Base-by-base conservation (phyloP, 2,888 invertebrate species). In the Cynaeus angustus region DNA sequence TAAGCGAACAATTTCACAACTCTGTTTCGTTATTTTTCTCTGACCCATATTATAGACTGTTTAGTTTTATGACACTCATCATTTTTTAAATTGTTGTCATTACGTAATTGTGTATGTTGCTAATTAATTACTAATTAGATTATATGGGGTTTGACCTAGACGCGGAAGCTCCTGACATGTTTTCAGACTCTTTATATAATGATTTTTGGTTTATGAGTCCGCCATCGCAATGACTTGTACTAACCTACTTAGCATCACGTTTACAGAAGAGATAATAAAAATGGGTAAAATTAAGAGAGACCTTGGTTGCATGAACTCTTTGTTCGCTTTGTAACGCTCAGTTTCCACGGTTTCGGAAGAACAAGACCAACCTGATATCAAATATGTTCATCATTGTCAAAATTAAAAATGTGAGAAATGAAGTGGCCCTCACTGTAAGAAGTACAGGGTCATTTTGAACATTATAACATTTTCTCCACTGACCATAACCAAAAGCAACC, bases 1-100 rank as follows among this genome's bases (percentile, higher is more conserved):
- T 58, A 64, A 69, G 56, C 61, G 52, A 53, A 66, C 59, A 67
- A 64, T 69, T 69, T 69, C 68, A 69, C 68, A 69, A 69, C 55
- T 48, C 33, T 61, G 52, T 45, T 52, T 26, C 33, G 59, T 50
- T 50, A 41, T 67, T 59, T 52, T 59, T 59, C 41, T 45, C 48
- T 69, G 64, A 50, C 62, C 64, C 50, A 68, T 64, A 67, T 59
- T 59, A 13, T 66, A 50, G 13, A 38, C 37, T 67, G 53, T 67
- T 59, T 59, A 30, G 48, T 66, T 66, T 66, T 66, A 56, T 66
- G 56, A 46, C 48, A 38, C 66, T 67, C 67, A 59, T 67, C 59
- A 59, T 30, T 46, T 56, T 56, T 59, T 41, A 59, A 48, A 50
- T 62, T 68, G 37, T 46, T 66, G 43, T 64, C 52, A 21, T 56